Conservation (phyloP, 2,888 invertebrate species). For the Pammene fasciana region DNA sequence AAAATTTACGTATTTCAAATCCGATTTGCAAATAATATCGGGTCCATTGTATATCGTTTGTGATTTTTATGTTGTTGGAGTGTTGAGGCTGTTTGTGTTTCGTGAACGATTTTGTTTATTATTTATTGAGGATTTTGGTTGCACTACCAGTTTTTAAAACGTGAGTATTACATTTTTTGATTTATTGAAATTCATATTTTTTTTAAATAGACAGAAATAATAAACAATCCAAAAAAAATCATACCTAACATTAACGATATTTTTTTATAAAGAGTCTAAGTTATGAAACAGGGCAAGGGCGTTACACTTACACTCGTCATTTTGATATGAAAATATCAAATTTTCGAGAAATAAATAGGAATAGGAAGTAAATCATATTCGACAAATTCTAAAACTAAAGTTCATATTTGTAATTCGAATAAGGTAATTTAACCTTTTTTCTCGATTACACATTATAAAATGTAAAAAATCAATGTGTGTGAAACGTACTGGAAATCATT, state of each 20-base stretch:
- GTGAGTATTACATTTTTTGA: constrained; percentile 48
- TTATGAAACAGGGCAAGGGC: neutral
- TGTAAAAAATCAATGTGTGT: no score
- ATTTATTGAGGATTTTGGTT: constrained; percentile 43
- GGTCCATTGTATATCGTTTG: constrained; percentile 18
- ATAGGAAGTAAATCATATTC: no score
- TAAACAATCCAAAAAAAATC: no score
- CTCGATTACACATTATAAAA: no score
- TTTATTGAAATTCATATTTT: neutral
- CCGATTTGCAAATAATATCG: constrained; percentile 21
- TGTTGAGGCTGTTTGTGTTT: constrained; percentile 35
- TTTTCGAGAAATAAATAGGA: no score
- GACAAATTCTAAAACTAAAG: no score
- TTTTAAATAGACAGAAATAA: no score
- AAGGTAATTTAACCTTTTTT: no score
- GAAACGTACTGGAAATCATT: no score
- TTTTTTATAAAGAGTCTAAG: neutral
- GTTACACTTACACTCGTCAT: no score
- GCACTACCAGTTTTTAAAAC: constrained; percentile 43
- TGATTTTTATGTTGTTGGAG: constrained; percentile 32
- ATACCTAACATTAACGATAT: neutral
- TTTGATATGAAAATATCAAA: no score
- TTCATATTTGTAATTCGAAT: no score
- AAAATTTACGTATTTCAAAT: constrained; percentile 67
- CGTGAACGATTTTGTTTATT: constrained; percentile 36